Base-by-base conservation (phyloP, 2,113 vertebrate genomes). In the Cryptomyrus ogoouensis region DNA sequence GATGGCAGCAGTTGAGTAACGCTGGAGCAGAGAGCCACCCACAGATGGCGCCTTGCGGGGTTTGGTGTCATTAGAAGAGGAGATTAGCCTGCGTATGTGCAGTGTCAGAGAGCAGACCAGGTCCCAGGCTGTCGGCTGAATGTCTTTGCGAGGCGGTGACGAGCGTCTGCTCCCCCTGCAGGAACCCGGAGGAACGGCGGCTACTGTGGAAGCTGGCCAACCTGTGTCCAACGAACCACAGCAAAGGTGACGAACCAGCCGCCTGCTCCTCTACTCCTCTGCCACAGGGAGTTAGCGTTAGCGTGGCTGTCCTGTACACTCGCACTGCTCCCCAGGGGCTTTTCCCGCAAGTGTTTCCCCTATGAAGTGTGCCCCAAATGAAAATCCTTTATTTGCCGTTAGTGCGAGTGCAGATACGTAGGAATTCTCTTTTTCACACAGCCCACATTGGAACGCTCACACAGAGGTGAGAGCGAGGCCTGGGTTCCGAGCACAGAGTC, bases 121-220 rank as follows among this genome's bases (percentile, higher is more conserved):
- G 84, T n/a, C 46, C 9, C 9, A 3, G n/a, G 46, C n/a, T 31
- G n/a, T 4, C 27, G 15, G 49, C 19, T 42, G 0, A 70, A 89
- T 52, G 1, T 27, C 66, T 1, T 66, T 87, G 35, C 1, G 17
- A 80, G 74, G 35, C 35, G 19, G n/a, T 70, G n/a, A 70, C 10
- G 15, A 19, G 15, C 70, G 3, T 80, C 74, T 80, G 35, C 91
- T 89, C 17, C 88, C 84, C 92, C 88, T 44, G 5, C 94, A 99
- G 98, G 98, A 99, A 97, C 85, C 92, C 97, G 27, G 97, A 98
- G 62, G 98, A 99, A 91, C 96, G 97, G 74, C 94, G 97, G 47
- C 94, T 99, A 92, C 95, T 97, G 66, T 99, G 98, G 98, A 97
- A 97, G 91, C 96, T 99, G 19, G 96, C 97, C 46, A 97, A 97